Base-by-base conservation (phyloP, 1,140 invertebrate genomes). In the Chionoecetes opilio region DNA sequence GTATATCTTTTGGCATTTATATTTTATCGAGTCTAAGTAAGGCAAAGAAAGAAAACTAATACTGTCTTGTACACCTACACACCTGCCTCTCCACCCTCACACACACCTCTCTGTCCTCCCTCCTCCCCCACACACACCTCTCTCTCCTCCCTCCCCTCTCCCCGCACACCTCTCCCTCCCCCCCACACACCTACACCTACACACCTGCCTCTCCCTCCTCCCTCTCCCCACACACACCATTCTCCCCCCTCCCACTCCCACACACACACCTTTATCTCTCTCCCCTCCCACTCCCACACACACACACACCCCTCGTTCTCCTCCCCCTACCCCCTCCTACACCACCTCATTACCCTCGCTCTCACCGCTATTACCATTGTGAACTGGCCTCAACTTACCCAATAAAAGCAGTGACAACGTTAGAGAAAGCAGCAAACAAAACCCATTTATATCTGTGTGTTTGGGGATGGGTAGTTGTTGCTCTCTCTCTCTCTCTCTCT, bases 401-500 rank as follows among this genome's bases (percentile, higher is more conserved):
- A 75, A 75, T 75, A 75, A 75, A 75, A 75, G 63, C 63, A 75
- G 21, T 75, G 63, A 75, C 63, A 75, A 21, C 21, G 63, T 3
- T 26, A 8, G 63, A 75, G 63, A 75, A 75, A 75, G 63, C 63
- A 75, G n/a, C 8, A 17, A 75, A 75, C 63, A 75, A 75, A 75
- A n/a, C 63, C 63, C 63, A 75, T 75, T 75, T 75, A 75, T 75
- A 75, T 75, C 63, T 26, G 11, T 75, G 63, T 75, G 63, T 17
- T 75, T 75, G 63, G 63, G 63, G 63, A 26, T 21, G 63, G 21
- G n/a, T 75, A 26, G 63, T 91, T 31, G 31, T 91, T 91, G 89
- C 26, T 29, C 14, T 91, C 89, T 53, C 89, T 63, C 53, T 91
- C 89, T 53, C 37, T 53, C 53, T 46, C 38, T 63, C 41, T 63